Evolutionary conservation across 2,797 vertebrate genomes (phyloP), one percentile per base, ranked within the genome.

Genomic region (Phalloptychus januarius): DNA sequence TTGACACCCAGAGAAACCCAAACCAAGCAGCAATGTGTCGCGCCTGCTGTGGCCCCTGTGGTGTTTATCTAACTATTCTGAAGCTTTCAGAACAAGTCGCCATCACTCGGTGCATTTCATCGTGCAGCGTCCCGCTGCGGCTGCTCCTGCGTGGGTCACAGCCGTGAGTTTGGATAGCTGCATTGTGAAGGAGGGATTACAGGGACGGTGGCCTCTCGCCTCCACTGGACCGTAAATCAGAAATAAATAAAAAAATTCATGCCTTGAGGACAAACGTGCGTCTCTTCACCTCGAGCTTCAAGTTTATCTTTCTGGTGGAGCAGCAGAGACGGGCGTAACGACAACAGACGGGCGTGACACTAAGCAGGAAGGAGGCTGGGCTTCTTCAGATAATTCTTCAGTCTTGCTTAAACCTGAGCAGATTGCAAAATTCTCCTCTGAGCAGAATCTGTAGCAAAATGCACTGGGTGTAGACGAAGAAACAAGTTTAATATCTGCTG

Each of bases 111-210:
- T 77, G 72, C 76, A 56, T 4, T 56, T 85, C 80, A 79, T 20
- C 5, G 45, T 0, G 31, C 7, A 15, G 80, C 79, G 38, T 75
- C 80, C 72, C 28, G 36, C 48, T 2, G n/a, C 23, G 52, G 65
- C 40, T 70, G 67, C 38, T 44, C 10, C 23, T 23, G 2, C 38
- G 12, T 8, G 72, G 33, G 71, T 71, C 31, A 23, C 50, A 4
- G 2, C 63, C 38, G 25, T 18, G 48, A 67, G 82, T 77, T 85
- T 86, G 71, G 71, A 84, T 44, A 82, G 83, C 81, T 77, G 70
- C 73, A 85, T 91, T 88, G 90, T 93, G 82, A 82, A 54, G 65
- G 73, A 71, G 67, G 58, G 77, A 85, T 89, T 80, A 81, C 54
- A 79, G 42, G 87, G 87, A 88, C 71, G 65, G 48, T 79, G 78